phyloP scores from a whole-genome alignment of 2,113 vertebrate genomes.

The Sula dactylatra region DNA sequence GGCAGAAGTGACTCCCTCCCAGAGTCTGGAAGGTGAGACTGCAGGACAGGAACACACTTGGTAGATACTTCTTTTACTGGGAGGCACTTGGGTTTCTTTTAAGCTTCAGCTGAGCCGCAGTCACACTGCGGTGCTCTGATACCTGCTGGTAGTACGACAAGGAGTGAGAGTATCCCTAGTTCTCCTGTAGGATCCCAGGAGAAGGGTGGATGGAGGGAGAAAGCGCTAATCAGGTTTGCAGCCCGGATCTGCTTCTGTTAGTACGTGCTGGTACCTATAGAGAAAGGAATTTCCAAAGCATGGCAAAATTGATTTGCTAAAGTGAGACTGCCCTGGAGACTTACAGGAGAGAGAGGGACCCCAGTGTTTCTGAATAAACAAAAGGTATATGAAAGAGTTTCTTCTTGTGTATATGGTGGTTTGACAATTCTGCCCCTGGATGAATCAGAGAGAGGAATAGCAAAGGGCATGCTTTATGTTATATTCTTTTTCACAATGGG shows the following conservation, averaged over 20 bases:
- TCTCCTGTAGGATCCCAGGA: background rate
- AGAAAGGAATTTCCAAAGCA: background rate
- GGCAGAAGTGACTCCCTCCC: background rate
- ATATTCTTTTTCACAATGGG: background rate
- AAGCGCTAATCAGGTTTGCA: background rate
- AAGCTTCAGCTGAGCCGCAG: background rate
- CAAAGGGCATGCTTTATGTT: background rate
- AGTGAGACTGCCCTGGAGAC: background rate
- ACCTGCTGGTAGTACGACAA: background rate
- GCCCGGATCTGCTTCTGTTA: background rate
- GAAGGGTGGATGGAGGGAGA: background rate
- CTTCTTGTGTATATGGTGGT: background rate
- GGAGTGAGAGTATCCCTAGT: background rate
- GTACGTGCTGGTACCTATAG: background rate
- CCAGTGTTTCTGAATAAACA: background rate
- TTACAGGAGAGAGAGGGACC: background rate
- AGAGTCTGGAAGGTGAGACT: background rate
- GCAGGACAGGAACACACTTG: background rate
- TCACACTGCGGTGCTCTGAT: background rate
- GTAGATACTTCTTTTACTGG: background rate
- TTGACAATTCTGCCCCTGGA: background rate
- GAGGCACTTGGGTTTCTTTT: background rate
- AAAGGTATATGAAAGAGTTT: background rate
- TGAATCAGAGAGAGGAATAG: background rate
- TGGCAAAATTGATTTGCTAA: background rate